Base-by-base conservation (phyloP, 2,113 vertebrate genomes). In the Limanda limanda region DNA sequence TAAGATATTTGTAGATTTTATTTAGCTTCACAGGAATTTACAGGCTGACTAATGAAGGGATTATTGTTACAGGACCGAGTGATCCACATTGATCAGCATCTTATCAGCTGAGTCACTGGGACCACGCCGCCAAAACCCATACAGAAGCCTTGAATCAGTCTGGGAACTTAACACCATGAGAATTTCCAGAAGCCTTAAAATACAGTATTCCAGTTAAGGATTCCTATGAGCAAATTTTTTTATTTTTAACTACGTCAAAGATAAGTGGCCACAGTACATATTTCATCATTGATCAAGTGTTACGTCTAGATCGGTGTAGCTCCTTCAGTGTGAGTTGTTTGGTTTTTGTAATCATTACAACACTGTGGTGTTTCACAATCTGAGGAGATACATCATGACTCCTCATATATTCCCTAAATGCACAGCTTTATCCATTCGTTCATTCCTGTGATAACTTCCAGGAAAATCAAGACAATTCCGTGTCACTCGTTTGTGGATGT, bases 51-150 rank as follows among this genome's bases (percentile, higher is more conserved):
- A 40, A 11, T 40, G 37, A 40, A 40, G 37, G 37, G 37, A 40
- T 40, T 40, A 40, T 40, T 40, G 8, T 11, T 11, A 40, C 37
- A 40, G 37, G 37, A 40, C 37, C 8, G 11, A 2, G 35, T 47
- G 24, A 66, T 14, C 2, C 2, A n/a, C n/a, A 45, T 17, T 1
- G 3, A 65, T 45, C 21, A 15, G 20, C 20, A 31, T 18, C 42
- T 60, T 24, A 85, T 70, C 61, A 83, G 69, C 48, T 81, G 79
- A 82, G 65, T 87, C 76, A 68, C 23, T 1, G 17, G 13, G 15
- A 66, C 23, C 5, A 56, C 11, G 1, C 2, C n/a, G 61, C 3
- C 0, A 5, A 4, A 63, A 56, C 10, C 8, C 20, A 56, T 23
- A 37, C 52, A 0, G 0, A 12, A 42, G 45, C 78, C 24, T 2